Percentiles rank a stretch among this genome's conserved stretches.
These are phyloP conservation scores for Dastarcus helophoroides DNA, from an alignment of 2,888 invertebrate species.

Conservation along the genomic window DNA sequence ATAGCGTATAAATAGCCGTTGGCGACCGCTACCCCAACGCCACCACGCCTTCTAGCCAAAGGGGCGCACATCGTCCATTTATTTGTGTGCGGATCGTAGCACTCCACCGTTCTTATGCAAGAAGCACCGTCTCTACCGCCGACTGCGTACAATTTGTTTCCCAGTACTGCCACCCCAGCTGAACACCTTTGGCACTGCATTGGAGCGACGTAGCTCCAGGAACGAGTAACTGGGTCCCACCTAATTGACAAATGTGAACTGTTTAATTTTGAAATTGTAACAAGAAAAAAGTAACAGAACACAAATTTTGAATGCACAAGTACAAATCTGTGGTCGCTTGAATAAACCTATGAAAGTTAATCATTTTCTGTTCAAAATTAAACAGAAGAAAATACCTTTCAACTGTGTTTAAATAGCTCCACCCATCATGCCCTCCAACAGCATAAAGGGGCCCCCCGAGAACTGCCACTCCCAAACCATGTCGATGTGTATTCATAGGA, in stretches of 20 bases:
- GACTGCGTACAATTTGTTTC: conserved; percentile 76
- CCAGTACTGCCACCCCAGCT: conserved; percentile 80
- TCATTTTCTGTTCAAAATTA: too few species aligned
- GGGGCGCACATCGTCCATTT: conserved; percentile 78
- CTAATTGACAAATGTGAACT: conserved; percentile 39
- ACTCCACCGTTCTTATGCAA: conserved; percentile 83
- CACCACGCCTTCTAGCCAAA: conserved; percentile 77
- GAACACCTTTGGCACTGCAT: conserved; percentile 85
- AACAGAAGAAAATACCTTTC: conserved; percentile 45
- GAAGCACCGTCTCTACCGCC: conserved; percentile 88
- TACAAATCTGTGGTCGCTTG: too few species aligned
- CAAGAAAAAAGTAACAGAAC: too few species aligned
- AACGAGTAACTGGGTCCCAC: conserved; percentile 80
- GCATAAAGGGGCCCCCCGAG: conserved; percentile 81
- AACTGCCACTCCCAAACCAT: conserved; percentile 68
- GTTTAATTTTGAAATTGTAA: too few species aligned
- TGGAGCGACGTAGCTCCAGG: conserved; percentile 83
- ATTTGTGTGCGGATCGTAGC: conserved; percentile 60
- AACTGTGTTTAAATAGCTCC: conserved; percentile 89
- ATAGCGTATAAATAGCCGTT: conserved; percentile 84
- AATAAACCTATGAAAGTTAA: too few species aligned
- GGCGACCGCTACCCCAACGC: conserved; percentile 79
- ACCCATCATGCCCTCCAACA: conserved; percentile 91
- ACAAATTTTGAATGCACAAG: too few species aligned
- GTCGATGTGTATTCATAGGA: conserved; percentile 83